Base-by-base conservation (phyloP, 1,140 invertebrate species). In the Ditylenchus dipsaci region DNA sequence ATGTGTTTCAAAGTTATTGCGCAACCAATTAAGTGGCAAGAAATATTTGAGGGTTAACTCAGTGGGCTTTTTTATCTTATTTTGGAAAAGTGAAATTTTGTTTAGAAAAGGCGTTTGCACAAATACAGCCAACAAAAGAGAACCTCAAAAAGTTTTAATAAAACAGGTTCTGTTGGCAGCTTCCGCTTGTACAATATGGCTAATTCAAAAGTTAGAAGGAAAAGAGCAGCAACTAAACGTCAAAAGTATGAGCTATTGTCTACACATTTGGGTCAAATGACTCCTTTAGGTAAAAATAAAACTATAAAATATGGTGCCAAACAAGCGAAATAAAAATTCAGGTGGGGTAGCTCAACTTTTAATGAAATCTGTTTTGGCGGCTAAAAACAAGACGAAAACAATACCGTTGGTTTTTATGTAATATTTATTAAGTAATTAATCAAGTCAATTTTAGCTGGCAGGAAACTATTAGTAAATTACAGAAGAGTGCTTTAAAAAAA, bases 201-300 rank as follows among this genome's bases (percentile, higher is more conserved):
- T 3, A 38, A 11, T 11, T 38, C 3, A 5, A 53, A 53, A 7
- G 49, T 3, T 3, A 53, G 49, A 53, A 53, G 49, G 15, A 53
- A 53, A 53, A 3, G n/a, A 26, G 49, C 49, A 21, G 23, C 15
- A 8, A 53, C 15, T 53, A 53, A 53, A 19, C n/a, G 49, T 15
- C n/a, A 53, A 53, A 26, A 26, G 49, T 53, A 53, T 53, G 49
- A 53, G 49, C 49, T 53, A 53, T 21, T 21, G 49, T 53, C 49
- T 19, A 53, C 49, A 53, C 3, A 15, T 3, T 38, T 38, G 33
- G 49, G 49, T 17, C 49, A 53, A 53, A 53, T 53, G 49, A 53
- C 49, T 53, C 49, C 49, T 8, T 15, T 53, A 26, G 33, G 33
- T 38, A 11, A 38, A 38, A n/a, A n/a, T n/a, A n/a, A n/a, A n/a